A percentile compares a stretch with the other conserved stretches of the same genome.
Evolutionary conservation across 2,888 invertebrate genomes (phyloP).

Genomic region (Aricia artaxerxes): DNA sequence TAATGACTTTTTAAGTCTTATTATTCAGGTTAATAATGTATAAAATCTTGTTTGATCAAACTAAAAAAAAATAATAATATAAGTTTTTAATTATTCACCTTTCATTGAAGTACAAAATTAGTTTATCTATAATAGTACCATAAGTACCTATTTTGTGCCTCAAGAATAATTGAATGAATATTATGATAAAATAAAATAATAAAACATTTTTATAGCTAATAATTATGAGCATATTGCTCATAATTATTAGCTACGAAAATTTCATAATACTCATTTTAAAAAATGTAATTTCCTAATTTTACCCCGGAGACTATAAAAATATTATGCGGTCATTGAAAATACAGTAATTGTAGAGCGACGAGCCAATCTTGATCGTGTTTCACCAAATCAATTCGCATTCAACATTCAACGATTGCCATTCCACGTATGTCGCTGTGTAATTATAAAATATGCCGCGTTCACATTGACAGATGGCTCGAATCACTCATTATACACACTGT

Average conservation of each 20-base stretch:
- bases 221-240: too few species aligned
- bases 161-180: too few species aligned
- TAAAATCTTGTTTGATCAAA: background rate
- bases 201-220: too few species aligned
- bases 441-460: conserved; percentile 66
- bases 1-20: background rate
- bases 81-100: background rate
- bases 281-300: background rate
- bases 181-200: too few species aligned
- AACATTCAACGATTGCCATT: conserved; percentile 59
- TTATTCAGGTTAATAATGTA: background rate
- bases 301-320: background rate
- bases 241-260: too few species aligned
- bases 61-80: background rate
- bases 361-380: conserved; percentile 64
- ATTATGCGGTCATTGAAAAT: background rate
- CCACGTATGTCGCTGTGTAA: conserved; percentile 63
- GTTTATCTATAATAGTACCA: too few species aligned
- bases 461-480: conserved; percentile 65
- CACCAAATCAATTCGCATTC: conserved; percentile 54
- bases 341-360: conserved; percentile 67
- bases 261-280: too few species aligned
- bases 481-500: conserved; percentile 60
- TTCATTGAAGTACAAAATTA: background rate
- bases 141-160: too few species aligned